Evolutionary conservation across 1,140 invertebrate species (phyloP), one percentile per base, ranked within the genome.

Genomic region (Eurosta solidaginis): DNA sequence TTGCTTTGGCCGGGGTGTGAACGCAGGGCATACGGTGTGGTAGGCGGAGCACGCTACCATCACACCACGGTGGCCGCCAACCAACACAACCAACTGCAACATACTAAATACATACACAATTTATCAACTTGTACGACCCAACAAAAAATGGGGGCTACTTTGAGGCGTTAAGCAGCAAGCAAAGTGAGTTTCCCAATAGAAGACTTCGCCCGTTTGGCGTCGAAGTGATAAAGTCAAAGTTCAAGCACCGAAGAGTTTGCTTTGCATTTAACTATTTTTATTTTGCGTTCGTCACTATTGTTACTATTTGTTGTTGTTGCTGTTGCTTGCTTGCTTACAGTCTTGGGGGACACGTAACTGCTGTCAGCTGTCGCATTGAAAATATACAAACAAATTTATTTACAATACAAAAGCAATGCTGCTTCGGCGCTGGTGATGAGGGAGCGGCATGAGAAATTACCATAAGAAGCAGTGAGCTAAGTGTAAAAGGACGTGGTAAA

Each of bases 331-430:
- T n/a, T n/a, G n/a, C n/a, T n/a, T n/a, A n/a, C n/a, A n/a, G n/a
- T n/a, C n/a, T n/a, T n/a, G n/a, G n/a, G 59, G 59, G 33, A 68
- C 33, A 68, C 59, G 59, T 68, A 68, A 68, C 59, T 68, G 29
- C 59, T 68, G 59, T 68, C 59, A 68, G 59, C 59, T 68, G 59
- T 68, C 59, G 36, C 59, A 68, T 68, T 42, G 59, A 40, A 68
- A 68, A 68, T 68, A 68, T 42, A 6, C 59, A 42, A 68, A 68
- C 54, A 40, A 68, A 68, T 68, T 36, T 68, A 68, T 68, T 68
- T 68, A 33, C 59, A 68, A 40, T 68, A 33, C 59, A 68, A 68
- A 68, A 33, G 54, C 54, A 59, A 17, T 5, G 29, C 4, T 17
- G 3, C 14, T n/a, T 10, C 12, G n/a, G 17, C 1, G n/a, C n/a